Conservation (phyloP, 2,113 vertebrate species). For the Podiceps cristatus region DNA sequence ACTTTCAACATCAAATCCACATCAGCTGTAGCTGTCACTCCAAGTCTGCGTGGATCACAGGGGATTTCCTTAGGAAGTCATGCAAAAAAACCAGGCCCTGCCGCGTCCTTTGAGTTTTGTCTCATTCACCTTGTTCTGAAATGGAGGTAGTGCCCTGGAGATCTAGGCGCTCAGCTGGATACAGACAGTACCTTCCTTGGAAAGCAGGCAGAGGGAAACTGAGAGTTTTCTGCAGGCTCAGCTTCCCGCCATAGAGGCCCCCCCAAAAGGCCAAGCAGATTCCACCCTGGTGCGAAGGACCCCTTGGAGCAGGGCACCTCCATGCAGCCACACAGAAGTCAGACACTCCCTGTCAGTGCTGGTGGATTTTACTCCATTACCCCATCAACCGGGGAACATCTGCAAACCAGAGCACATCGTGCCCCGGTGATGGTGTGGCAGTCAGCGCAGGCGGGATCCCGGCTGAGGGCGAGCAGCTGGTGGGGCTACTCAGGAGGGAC, state of each 20-base stretch:
- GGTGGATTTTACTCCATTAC: not conserved
- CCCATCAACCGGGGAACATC: accelerated
- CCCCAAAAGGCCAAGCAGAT: not conserved
- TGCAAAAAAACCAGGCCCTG: accelerated
- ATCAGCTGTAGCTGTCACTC: not conserved
- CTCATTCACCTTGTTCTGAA: not conserved
- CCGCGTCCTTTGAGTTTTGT: not conserved
- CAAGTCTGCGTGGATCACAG: accelerated
- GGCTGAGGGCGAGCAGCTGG: not conserved
- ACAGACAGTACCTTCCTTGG: not conserved
- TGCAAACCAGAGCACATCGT: accelerated
- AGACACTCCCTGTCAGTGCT: accelerated
- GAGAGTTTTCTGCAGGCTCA: not conserved
- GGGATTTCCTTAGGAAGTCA: not conserved
- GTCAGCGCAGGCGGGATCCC: not conserved
- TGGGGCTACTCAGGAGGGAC: not conserved
- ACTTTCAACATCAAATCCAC: not conserved
- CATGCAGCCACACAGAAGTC: accelerated
- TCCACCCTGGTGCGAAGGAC: not conserved
- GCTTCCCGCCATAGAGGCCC: accelerated
- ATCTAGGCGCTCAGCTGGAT: not conserved
- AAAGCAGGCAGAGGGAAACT: not conserved
- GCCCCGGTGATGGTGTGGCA: not conserved
- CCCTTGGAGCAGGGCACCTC: not conserved
- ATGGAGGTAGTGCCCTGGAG: not conserved